A percentile compares a stretch with the other conserved stretches of the same genome.
These are phyloP conservation scores for Stigmatopora argus DNA, from an alignment of 2,113 vertebrate species.

Conservation along the genomic window DNA sequence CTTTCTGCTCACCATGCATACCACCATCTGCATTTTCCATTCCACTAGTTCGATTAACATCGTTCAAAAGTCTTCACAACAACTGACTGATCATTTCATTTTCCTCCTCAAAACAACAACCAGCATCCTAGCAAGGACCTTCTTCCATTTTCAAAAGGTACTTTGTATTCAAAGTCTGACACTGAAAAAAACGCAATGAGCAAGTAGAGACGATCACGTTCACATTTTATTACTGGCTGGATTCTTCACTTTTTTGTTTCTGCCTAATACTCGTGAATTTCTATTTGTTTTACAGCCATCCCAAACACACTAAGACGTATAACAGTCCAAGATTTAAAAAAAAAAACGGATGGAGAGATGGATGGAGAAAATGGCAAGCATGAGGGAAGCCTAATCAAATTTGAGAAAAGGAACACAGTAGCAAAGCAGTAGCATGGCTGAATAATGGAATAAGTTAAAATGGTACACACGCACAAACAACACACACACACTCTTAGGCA, in stretches of 20 bases:
- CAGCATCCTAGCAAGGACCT: no score
- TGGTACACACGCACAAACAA: conserved; percentile 1
- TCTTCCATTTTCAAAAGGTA: no score
- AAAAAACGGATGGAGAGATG: conserved; percentile 11
- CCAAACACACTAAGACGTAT: conserved; percentile 6
- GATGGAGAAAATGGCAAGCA: conserved; percentile 23
- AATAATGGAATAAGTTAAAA: conserved; percentile 54
- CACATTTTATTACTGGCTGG: conserved; percentile 59
- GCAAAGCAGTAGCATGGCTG: conserved; percentile 39
- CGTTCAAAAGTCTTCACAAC: no score
- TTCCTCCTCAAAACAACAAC: no score
- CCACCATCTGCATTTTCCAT: neutral
- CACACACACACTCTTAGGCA: conserved; percentile 13
- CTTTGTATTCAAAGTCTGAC: no score
- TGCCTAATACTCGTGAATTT: neutral
- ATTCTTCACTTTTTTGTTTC: conserved; percentile 7
- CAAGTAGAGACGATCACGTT: conserved; percentile 33
- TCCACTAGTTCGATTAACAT: neutral
- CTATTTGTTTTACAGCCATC: neutral
- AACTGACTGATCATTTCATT: no score
- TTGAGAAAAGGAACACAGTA: conserved; percentile 40
- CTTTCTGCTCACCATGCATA: neutral
- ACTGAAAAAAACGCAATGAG: neutral
- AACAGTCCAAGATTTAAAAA: conserved; percentile 11
- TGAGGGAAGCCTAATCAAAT: conserved; percentile 38